Conservation (phyloP, 37 sponge, comb jelly and placozoan species). For the Tethya wilhelma region DNA sequence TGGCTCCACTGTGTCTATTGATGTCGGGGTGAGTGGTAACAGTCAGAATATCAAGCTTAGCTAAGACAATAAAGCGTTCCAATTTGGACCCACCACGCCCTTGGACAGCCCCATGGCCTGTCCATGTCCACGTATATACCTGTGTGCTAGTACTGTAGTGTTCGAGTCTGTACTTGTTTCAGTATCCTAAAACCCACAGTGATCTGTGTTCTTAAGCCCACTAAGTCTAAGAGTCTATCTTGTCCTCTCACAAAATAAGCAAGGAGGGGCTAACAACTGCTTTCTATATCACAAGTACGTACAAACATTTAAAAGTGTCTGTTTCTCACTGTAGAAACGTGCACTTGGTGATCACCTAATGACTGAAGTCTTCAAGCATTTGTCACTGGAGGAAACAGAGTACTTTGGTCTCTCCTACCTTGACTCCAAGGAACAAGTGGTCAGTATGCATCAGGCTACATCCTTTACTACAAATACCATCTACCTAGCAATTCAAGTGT, state of each 20-base stretch:
- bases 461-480: background rate
- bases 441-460: constrained; percentile 15
- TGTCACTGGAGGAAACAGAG: constrained; percentile 77
- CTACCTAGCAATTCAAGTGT: background rate
- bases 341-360: constrained; percentile 56
- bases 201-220: no score
- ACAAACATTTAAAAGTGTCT: no score
- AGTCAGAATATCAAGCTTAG: background rate
- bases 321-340: constrained; percentile 39
- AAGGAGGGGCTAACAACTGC: no score
- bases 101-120: no score
- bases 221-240: no score
- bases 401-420: constrained; percentile 78
- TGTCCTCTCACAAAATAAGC: no score
- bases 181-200: no score
- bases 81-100: background rate
- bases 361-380: constrained; percentile 56
- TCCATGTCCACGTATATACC: no score
- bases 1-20: constrained; percentile 70
- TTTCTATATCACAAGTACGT: no score
- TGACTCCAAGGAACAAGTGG: constrained; percentile 67
- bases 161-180: no score
- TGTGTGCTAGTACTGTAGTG: no score
- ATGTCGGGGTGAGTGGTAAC: constrained; percentile 67
- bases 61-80: background rate